Conservation (phyloP, 2,888 invertebrate species). For the Rhynchonema sp. region DNA sequence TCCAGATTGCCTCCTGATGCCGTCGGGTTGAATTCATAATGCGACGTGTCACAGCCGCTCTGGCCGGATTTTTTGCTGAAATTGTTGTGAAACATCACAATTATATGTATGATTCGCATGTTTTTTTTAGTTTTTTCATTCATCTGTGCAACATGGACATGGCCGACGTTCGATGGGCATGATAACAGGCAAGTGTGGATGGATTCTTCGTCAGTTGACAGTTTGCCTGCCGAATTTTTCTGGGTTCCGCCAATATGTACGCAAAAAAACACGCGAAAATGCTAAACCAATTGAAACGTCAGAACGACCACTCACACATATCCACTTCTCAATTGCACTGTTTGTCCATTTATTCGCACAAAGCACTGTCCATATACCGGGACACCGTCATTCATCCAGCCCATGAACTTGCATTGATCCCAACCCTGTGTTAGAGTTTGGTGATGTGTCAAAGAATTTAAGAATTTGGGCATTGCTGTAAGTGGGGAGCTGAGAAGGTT, state of each 20-base stretch:
- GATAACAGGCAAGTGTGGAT: too few relatives aligned
- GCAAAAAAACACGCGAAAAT: too few relatives aligned
- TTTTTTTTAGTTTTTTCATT: too few relatives aligned
- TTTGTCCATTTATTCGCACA: neutral
- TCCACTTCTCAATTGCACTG: neutral
- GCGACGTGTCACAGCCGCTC: neutral
- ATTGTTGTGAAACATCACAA: neutral
- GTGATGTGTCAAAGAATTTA: neutral
- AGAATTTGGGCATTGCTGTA: too few relatives aligned
- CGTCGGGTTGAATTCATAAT: neutral
- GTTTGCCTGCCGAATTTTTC: too few relatives aligned
- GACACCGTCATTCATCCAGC: neutral
- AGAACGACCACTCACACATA: neutral
- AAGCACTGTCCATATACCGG: neutral
- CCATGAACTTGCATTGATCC: neutral
- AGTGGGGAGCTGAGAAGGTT: too few relatives aligned
- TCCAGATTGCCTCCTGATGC: neutral
- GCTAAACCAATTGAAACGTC: too few relatives aligned
- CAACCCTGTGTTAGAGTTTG: neutral
- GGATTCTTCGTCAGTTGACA: too few relatives aligned
- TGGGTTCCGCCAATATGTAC: too few relatives aligned
- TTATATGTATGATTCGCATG: too few relatives aligned
- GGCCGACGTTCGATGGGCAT: too few relatives aligned
- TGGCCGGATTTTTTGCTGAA: slow-evolving; percentile 2
- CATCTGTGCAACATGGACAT: too few relatives aligned